These are phyloP conservation scores for Calameuta filiformis DNA, from an alignment of 2,888 invertebrate genomes.

Conservation along the genomic window DNA sequence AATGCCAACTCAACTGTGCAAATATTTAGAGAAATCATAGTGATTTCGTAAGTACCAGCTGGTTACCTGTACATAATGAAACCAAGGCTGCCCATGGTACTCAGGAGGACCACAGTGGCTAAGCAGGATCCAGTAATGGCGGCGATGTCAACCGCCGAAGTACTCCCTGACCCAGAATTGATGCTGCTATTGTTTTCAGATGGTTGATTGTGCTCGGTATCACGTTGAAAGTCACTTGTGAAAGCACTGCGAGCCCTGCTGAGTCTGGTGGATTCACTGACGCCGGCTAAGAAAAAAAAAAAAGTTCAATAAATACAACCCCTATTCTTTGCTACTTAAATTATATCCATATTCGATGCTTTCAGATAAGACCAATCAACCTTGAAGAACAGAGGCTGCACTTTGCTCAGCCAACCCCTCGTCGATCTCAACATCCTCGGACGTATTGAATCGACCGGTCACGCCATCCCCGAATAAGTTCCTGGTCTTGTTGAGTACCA, in stretches of 20 bases:
- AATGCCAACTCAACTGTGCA: not conserved
- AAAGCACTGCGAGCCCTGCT: constrained; percentile 57
- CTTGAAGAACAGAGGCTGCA: constrained; percentile 52
- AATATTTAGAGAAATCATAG: not conserved
- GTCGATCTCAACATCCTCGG: constrained; percentile 47
- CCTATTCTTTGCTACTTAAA: not conserved
- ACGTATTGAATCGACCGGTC: constrained; percentile 42
- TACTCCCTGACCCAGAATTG: constrained; percentile 34
- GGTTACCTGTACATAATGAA: constrained; percentile 61
- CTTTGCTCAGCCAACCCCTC: constrained; percentile 46
- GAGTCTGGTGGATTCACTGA: constrained; percentile 52
- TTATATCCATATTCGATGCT: not conserved
- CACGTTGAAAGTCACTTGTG: constrained; percentile 50
- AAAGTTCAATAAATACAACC: constrained; percentile 10
- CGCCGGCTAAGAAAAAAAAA: constrained; percentile 35
- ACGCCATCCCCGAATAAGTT: constrained; percentile 32
- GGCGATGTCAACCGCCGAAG: constrained; percentile 53
- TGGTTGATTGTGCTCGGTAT: constrained; percentile 44
- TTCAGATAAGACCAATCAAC: constrained; percentile 13
- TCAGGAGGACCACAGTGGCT: constrained; percentile 54
- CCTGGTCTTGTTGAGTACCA: constrained; percentile 47
- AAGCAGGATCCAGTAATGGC: constrained; percentile 60
- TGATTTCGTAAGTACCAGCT: constrained; percentile 5
- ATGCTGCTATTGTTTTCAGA: constrained; percentile 32
- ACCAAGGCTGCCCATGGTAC: constrained; percentile 58